These are phyloP conservation scores for Ophion slaviceki DNA, from an alignment of 2,888 invertebrate species.

Conservation along the genomic window DNA sequence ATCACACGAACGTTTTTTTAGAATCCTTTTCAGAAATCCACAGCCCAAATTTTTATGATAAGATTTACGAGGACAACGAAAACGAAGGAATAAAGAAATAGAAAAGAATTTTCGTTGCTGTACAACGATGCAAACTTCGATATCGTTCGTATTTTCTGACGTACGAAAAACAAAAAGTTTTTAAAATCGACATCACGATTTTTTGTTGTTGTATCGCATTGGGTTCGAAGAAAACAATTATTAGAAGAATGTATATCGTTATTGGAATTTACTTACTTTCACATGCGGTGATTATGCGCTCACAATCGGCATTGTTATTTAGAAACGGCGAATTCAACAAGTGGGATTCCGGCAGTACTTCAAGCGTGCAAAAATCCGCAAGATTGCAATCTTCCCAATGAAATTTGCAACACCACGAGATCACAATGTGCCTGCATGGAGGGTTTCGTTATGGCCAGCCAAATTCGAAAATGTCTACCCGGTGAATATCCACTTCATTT, in stretches of 20 bases:
- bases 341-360: conserved; percentile 23
- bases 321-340: conserved; percentile 49
- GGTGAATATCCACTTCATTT: conserved; percentile 60
- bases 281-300: neutral
- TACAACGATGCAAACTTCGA: neutral
- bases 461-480: conserved; percentile 66
- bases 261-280: neutral
- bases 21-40: neutral
- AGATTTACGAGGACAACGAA: no score
- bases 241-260: no score
- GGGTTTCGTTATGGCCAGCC: conserved; percentile 62
- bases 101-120: neutral
- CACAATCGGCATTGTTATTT: neutral
- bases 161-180: neutral
- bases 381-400: conserved; percentile 67
- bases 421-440: conserved; percentile 69
- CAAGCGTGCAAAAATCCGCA: conserved; percentile 65
- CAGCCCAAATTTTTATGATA: neutral
- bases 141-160: neutral
- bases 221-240: no score
- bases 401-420: conserved; percentile 70
- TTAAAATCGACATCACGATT: neutral
- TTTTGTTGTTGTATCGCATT: no score
- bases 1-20: neutral
- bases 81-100: no score